These are phyloP conservation scores for Clupea harengus DNA, from an alignment of 2,113 vertebrate species.

Conservation along the genomic window DNA sequence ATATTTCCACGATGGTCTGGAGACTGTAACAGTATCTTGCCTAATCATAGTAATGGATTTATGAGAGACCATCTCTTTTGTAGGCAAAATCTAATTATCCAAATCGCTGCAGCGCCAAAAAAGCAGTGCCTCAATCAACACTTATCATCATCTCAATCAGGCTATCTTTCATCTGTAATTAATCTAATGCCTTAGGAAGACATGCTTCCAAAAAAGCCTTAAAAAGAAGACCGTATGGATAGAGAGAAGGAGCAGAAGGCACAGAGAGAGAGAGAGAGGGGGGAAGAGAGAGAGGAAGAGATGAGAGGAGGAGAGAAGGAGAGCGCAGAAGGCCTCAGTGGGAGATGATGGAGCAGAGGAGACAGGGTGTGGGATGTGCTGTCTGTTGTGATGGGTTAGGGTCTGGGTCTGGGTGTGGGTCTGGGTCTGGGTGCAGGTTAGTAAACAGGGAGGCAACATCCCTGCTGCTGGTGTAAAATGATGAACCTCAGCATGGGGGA, in stretches of 20 bases:
- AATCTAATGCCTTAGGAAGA: conserved; percentile 6
- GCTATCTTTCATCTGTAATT: conserved; percentile 14
- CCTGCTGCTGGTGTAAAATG: conserved; percentile 47
- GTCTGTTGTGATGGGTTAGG: conserved; percentile 32
- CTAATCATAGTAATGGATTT: conserved; percentile 1
- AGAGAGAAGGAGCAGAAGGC: not conserved
- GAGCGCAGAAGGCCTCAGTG: not conserved
- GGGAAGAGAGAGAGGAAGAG: not conserved
- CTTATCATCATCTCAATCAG: conserved; percentile 1
- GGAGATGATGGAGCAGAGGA: not conserved
- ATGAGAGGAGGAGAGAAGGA: not conserved
- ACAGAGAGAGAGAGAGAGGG: not conserved
- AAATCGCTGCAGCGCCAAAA: not conserved
- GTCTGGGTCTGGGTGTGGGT: not conserved
- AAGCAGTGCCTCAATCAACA: not conserved
- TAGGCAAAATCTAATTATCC: conserved; percentile 14
- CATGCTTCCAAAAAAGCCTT: not conserved
- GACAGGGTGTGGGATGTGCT: not conserved
- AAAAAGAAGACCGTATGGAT: not conserved
- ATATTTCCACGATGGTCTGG: not conserved
- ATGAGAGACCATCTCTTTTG: not conserved
- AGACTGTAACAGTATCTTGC: conserved; percentile 1
- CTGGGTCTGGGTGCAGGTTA: conserved; percentile 18
- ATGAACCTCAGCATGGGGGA: conserved; percentile 37
- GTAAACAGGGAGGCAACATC: conserved; percentile 57